Evolutionary conservation across 30 jellyfish, hydroid and myxozoan species (phyloP).

Genomic region (Chrysaora quinquecirrha): DNA sequence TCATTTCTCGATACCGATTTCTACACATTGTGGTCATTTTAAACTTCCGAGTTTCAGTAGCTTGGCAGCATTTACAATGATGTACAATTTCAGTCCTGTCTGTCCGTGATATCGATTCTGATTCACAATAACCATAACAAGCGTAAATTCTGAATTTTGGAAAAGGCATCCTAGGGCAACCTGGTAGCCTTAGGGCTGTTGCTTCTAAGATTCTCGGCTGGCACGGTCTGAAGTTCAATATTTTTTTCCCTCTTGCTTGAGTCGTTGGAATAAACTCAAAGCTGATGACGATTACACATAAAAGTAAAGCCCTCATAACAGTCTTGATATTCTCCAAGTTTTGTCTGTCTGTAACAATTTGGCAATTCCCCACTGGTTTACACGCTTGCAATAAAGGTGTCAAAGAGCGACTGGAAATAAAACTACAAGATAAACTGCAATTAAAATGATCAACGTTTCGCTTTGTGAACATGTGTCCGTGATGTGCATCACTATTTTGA

Average conservation of each 20-base stretch:
- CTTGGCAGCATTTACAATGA: slow-evolving; percentile 52
- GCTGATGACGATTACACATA: slow-evolving; percentile 21
- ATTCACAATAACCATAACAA: slow-evolving; percentile 61
- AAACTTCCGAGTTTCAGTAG: slow-evolving; percentile 3
- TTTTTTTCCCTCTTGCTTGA: slow-evolving; percentile 59
- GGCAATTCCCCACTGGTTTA: neutral
- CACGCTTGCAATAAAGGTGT: neutral
- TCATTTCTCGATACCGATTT: neutral
- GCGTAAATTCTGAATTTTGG: slow-evolving; percentile 3
- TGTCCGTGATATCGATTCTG: slow-evolving; percentile 55
- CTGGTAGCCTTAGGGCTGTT: slow-evolving; percentile 21
- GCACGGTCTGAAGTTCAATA: slow-evolving; percentile 41
- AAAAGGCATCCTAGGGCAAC: slow-evolving; percentile 16
- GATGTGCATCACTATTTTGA: neutral
- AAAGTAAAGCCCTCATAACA: slow-evolving; percentile 60
- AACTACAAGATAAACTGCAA: neutral
- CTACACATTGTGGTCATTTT: neutral
- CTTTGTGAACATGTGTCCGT: neutral
- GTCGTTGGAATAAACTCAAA: slow-evolving; percentile 39
- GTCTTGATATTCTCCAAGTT: slow-evolving; percentile 14
- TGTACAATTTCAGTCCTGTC: slow-evolving; percentile 26
- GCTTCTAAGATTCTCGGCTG: slow-evolving; percentile 17
- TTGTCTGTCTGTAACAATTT: neutral
- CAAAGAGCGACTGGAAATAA: neutral
- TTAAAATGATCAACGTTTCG: neutral